Percentiles rank a stretch among this genome's conserved stretches.
Conservation (phyloP, 1,140 invertebrate species). For the Caenorhabditis tropicalis region DNA sequence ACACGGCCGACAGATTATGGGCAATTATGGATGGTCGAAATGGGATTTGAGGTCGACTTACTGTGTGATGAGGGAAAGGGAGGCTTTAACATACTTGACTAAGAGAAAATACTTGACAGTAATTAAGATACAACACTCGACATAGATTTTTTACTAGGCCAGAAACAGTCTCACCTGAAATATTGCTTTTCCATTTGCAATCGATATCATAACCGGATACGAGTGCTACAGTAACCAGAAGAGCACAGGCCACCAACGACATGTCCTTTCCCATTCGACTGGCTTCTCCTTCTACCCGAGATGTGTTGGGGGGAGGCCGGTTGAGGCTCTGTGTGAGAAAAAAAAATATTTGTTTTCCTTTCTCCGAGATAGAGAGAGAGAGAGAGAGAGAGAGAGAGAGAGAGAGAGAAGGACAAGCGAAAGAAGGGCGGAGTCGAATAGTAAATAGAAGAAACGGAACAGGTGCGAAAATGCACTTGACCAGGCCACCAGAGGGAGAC, state of each 20-base stretch:
- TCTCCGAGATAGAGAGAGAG: background rate
- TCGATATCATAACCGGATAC: slow-evolving; percentile 36
- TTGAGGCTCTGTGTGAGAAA: background rate
- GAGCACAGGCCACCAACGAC: background rate
- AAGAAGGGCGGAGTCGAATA: background rate
- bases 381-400: background rate
- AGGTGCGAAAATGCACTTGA: slow-evolving; percentile 44
- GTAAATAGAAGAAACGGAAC: slow-evolving; percentile 28
- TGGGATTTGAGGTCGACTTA: background rate
- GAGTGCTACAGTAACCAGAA: background rate
- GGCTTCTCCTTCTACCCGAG: background rate
- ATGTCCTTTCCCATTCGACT: background rate
- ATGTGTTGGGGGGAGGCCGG: background rate
- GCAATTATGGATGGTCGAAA: slow-evolving; percentile 27
- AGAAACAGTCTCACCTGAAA: background rate
- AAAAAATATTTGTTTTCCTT: slow-evolving; percentile 33
- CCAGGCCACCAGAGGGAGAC: background rate
- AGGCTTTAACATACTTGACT: too few relatives aligned
- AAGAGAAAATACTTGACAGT: too few relatives aligned
- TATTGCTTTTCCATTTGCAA: slow-evolving; percentile 48
- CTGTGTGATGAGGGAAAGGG: background rate
- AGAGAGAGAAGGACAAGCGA: background rate
- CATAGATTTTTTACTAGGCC: too few relatives aligned
- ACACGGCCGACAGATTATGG: slow-evolving; percentile 39
- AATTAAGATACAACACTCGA: too few relatives aligned